Conservation (phyloP, 2,797 vertebrate species). For the Sebastes cheni region DNA sequence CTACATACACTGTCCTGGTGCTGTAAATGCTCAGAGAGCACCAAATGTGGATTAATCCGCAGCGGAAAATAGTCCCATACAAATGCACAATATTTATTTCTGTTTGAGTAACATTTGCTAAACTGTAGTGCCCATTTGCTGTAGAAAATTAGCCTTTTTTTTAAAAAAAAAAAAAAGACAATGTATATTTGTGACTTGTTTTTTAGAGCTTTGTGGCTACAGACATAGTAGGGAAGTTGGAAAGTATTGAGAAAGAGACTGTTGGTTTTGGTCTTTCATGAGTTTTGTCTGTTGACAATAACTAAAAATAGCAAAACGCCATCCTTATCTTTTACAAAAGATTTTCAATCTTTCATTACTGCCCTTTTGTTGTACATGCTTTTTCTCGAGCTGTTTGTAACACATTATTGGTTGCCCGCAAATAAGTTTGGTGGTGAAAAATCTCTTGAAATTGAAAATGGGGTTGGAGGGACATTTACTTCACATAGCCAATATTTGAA, state of each 20-base stretch:
- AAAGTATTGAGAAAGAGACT: background rate
- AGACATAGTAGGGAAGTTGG: background rate
- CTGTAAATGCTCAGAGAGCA: background rate
- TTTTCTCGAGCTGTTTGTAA: background rate
- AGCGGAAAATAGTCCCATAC: background rate
- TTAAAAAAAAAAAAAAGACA: background rate
- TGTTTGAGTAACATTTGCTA: background rate
- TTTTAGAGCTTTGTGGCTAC: background rate
- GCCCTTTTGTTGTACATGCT: background rate
- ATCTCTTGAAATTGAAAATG: background rate
- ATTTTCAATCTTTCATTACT: background rate
- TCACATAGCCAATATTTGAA: background rate
- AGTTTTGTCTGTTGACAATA: background rate
- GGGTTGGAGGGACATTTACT: background rate
- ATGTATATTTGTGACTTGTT: background rate
- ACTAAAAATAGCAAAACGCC: background rate
- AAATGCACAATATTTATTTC: background rate
- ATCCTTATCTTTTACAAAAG: background rate
- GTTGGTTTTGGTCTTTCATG: background rate
- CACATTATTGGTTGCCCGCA: background rate
- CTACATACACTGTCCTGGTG: background rate
- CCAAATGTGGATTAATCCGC: background rate
- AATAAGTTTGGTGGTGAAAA: background rate
- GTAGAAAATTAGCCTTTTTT: background rate
- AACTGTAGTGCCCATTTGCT: background rate